These are phyloP conservation scores for Sphyrna mokarran DNA, from an alignment of 2,113 vertebrate species.

Conservation along the genomic window DNA sequence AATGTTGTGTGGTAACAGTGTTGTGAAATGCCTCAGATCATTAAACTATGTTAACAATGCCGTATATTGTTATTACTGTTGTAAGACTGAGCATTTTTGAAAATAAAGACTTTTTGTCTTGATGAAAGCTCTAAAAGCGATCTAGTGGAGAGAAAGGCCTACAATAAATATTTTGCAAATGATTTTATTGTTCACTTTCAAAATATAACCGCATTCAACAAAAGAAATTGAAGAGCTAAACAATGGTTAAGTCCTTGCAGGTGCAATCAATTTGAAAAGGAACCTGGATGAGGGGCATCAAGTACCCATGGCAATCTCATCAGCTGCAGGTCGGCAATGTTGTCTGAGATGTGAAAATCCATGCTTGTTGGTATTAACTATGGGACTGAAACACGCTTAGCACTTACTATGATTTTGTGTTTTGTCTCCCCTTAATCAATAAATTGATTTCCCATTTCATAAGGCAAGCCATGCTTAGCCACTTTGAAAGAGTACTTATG, in stretches of 20 bases:
- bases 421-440: background rate
- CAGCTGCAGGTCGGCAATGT: background rate
- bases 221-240: background rate
- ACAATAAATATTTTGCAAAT: background rate
- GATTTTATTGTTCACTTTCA: background rate
- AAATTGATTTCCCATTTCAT: conserved; percentile 1
- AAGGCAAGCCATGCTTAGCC: background rate
- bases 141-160: background rate
- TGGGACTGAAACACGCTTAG: background rate
- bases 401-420: background rate
- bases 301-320: background rate
- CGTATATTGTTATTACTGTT: too few relatives aligned
- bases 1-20: too few relatives aligned
- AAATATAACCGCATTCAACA: background rate
- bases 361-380: background rate
- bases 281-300: background rate
- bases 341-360: background rate
- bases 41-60: too few relatives aligned
- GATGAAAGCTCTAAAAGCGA: background rate
- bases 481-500: background rate
- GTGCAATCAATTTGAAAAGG: background rate
- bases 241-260: background rate
- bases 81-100: background rate
- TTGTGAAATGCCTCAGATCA: too few relatives aligned
- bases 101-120: background rate